Base-by-base conservation (phyloP, 2,113 vertebrate genomes). In the Anser brachyrhynchus region DNA sequence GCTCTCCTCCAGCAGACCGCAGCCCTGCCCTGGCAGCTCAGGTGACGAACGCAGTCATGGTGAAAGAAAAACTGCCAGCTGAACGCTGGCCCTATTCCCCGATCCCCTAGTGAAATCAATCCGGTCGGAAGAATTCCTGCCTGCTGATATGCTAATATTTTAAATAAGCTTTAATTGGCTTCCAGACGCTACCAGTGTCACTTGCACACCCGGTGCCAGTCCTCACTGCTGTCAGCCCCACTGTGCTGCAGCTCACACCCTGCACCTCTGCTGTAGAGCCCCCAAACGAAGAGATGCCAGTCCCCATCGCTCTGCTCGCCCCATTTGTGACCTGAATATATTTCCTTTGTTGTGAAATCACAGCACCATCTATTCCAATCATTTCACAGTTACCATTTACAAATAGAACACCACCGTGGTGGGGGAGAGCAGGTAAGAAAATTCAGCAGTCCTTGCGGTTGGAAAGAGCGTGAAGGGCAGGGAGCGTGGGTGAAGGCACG, bases 131-230 rank as follows among this genome's bases (percentile, higher is more conserved):
- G 33, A 89, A 84, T n/a, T 22, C 79, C 37, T 74, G 55, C 87
- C 79, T 65, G 74, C 78, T 91, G 83, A 89, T 84, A 87, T n/a
- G 87, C 43, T 91, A 95, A 28, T 93, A 91, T 66, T 88, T 80
- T 86, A 91, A 95, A 92, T 29, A 77, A 89, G 31, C 64, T 89
- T 71, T 91, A 96, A 94, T 71, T 77, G 82, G 81, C 88, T 94
- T 93, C 84, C 84, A 77, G 35, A 51, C 11, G 6, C 54, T 75
- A 39, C 43, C 59, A 5, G 0, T 88, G 86, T 88, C 87, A 22
- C 81, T 52, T 26, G 3, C 82, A 33, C 23, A 62, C 23, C 37
- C 35, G 7, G 7, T 33, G 78, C 33, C 87, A 69, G 77, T 65
- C 64, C 70, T 61, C 44, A 12, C 3, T 70, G 72, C 78, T 61